Conservation (phyloP, 2,113 vertebrate genomes). For the Leptobrachium ailaonicum region DNA sequence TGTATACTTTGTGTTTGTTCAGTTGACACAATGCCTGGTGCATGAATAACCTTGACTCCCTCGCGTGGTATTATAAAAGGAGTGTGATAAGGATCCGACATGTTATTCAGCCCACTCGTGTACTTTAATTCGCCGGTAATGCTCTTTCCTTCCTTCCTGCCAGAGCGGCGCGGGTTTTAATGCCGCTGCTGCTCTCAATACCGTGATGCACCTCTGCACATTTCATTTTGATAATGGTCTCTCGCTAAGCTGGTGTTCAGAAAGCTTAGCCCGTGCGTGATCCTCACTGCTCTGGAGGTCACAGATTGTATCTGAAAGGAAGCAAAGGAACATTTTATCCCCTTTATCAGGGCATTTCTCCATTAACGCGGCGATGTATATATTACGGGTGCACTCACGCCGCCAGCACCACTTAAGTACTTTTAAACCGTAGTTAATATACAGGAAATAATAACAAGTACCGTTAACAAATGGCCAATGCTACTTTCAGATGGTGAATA, state of each 20-base stretch:
- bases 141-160: neutral
- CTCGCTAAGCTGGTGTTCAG: conserved; percentile 22
- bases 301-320: conserved; percentile 38
- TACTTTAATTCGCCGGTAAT: neutral
- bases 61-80: too few relatives aligned
- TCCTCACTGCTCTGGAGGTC: conserved; percentile 27
- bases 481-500: too few relatives aligned
- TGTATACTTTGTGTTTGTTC: too few relatives aligned
- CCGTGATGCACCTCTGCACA: neutral
- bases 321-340: conserved; percentile 23
- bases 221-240: conserved; percentile 41
- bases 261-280: conserved; percentile 45
- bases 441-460: too few relatives aligned
- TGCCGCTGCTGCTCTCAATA: neutral
- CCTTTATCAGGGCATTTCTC: neutral
- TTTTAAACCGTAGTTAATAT: too few relatives aligned
- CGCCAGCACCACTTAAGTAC: too few relatives aligned
- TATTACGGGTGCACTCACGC: too few relatives aligned
- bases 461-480: too few relatives aligned
- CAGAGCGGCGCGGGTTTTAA: neutral
- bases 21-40: too few relatives aligned
- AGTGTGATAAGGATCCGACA: too few relatives aligned
- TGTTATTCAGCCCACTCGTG: neutral
- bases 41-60: too few relatives aligned
- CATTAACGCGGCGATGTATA: conserved; percentile 9